Conservation (phyloP, 2,113 vertebrate genomes). For the Passer montanus region DNA sequence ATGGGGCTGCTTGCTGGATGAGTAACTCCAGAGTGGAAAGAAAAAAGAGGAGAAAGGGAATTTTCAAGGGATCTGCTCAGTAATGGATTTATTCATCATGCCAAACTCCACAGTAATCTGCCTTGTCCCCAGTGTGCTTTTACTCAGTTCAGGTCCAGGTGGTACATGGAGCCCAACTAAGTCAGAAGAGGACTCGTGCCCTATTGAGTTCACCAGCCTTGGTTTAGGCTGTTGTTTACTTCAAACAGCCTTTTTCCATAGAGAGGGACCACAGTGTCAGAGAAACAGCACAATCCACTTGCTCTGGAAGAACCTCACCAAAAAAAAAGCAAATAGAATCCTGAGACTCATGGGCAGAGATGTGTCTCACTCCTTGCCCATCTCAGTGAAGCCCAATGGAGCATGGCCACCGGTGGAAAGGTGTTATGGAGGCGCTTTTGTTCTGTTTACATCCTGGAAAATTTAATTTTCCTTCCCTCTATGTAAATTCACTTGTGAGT, state of each 20-base stretch:
- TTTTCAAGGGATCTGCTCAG: background rate
- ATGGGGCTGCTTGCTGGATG: background rate
- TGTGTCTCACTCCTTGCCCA: background rate
- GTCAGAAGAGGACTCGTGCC: background rate
- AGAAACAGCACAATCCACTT: background rate
- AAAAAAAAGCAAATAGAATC: background rate
- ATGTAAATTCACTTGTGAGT: background rate
- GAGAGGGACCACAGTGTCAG: background rate
- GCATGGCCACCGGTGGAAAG: background rate
- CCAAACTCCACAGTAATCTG: background rate
- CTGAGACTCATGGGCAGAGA: background rate
- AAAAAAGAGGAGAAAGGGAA: background rate
- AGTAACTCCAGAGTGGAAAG: background rate
- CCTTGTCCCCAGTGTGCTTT: background rate
- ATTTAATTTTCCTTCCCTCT: background rate
- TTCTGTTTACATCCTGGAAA: background rate
- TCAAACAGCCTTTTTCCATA: background rate
- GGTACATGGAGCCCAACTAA: background rate
- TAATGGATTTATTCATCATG: background rate
- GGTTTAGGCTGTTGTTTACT: background rate
- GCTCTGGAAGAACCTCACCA: background rate
- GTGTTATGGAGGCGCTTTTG: background rate
- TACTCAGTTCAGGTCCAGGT: rapidly evolving
- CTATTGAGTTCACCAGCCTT: background rate
- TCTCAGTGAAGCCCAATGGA: background rate